Evolutionary conservation across 2,888 invertebrate species (phyloP).

Genomic region (Lycaena phlaeas): DNA sequence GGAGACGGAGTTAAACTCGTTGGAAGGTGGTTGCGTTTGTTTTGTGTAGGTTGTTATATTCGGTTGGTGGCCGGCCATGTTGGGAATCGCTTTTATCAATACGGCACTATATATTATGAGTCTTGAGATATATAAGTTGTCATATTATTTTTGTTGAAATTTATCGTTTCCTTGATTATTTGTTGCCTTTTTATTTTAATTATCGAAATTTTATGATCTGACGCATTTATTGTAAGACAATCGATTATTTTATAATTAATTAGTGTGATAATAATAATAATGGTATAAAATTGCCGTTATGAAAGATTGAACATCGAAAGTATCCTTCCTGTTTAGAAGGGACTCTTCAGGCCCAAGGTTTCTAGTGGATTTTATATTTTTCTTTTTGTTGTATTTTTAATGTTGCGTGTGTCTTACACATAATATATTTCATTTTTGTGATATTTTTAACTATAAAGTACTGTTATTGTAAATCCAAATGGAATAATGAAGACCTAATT

Average conservation of each 20-base stretch:
- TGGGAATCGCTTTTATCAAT: constrained; percentile 67
- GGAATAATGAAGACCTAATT: constrained; percentile 73
- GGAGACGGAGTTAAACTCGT: constrained; percentile 70
- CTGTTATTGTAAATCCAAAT: constrained; percentile 72
- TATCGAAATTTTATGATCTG: constrained; percentile 73
- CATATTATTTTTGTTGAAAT: constrained; percentile 66
- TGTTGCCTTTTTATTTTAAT: constrained; percentile 67
- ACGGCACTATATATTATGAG: constrained; percentile 55
- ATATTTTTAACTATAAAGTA: constrained; percentile 75
- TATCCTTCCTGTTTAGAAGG: constrained; percentile 74
- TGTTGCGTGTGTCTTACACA: constrained; percentile 75
- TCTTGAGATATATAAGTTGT: constrained; percentile 65
- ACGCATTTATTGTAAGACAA: constrained; percentile 75
- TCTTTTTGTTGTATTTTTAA: constrained; percentile 72
- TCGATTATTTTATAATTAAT: constrained; percentile 72
- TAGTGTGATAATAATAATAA: constrained; percentile 71
- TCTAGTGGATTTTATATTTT: constrained; percentile 72
- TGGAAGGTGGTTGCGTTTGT: constrained; percentile 56
- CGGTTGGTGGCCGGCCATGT: constrained; percentile 37
- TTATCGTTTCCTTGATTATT: constrained; percentile 69
- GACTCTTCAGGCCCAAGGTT: constrained; percentile 71
- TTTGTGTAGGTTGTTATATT: constrained; percentile 52
- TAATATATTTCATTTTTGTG: constrained; percentile 75
- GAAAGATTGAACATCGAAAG: constrained; percentile 72
- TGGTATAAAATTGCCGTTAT: constrained; percentile 71